A percentile compares a stretch with the other conserved stretches of the same genome.
Evolutionary conservation across 1,140 invertebrate genomes (phyloP).

Genomic region (Rhopalosiphum maidis): DNA sequence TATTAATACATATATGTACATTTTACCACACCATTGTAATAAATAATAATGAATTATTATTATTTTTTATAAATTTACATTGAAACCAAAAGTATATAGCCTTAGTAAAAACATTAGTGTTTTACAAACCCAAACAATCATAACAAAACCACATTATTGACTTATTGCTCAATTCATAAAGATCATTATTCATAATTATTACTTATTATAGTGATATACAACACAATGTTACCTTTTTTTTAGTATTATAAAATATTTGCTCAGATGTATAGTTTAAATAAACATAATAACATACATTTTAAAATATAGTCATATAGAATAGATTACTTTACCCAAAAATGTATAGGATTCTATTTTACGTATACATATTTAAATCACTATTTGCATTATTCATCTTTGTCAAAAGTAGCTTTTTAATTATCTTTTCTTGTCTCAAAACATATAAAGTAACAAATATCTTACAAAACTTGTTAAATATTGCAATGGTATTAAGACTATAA

Average conservation of each 20-base stretch:
- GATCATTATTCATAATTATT: background rate
- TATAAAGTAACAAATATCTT: no score
- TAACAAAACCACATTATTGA: background rate
- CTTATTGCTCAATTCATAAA: background rate
- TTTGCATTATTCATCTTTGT: no score
- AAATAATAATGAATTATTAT: background rate
- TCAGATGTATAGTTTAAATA: background rate
- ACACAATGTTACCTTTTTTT: background rate
- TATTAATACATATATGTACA: background rate
- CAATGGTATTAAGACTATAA: background rate
- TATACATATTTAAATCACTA: no score
- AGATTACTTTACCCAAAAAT: background rate
- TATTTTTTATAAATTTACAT: background rate
- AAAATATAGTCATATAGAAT: background rate
- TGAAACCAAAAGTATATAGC: background rate
- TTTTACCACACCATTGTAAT: background rate
- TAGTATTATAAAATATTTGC: background rate
- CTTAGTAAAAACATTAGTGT: background rate
- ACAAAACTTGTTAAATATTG: background rate
- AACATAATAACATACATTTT: background rate
- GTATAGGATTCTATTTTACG: background rate
- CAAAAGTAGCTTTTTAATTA: no score
- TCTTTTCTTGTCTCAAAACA: background rate
- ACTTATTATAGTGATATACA: background rate
- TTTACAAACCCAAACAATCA: background rate